These are phyloP conservation scores for Calameuta filiformis DNA, from an alignment of 2,888 invertebrate species.

Conservation along the genomic window DNA sequence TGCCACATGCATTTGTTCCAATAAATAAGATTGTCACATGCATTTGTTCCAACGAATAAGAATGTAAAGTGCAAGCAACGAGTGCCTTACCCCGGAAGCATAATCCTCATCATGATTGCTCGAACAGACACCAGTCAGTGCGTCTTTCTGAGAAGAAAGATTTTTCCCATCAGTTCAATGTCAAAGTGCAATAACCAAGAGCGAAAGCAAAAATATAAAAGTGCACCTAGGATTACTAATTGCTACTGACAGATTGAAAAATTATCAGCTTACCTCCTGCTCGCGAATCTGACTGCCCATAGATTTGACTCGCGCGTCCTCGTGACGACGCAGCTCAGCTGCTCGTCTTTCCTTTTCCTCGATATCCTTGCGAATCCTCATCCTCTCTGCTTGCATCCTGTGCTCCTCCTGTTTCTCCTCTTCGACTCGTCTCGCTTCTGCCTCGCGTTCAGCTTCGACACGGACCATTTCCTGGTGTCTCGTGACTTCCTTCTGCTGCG, in stretches of 20 bases:
- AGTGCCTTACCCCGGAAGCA: constrained; percentile 51
- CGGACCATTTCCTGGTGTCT: constrained; percentile 45
- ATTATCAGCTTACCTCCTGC: constrained; percentile 70
- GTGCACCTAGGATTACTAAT: neutral
- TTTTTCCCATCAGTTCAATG: constrained; percentile 26
- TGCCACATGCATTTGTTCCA: neutral
- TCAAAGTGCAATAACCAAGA: neutral
- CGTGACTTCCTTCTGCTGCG: constrained; percentile 39
- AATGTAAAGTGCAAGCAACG: neutral
- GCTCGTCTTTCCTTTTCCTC: constrained; percentile 59
- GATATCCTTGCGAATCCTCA: constrained; percentile 49
- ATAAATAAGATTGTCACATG: neutral
- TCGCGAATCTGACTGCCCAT: constrained; percentile 76
- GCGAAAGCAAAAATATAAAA: neutral
- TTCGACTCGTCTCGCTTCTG: constrained; percentile 44
- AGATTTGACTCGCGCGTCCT: constrained; percentile 70
- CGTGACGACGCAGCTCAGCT: constrained; percentile 56
- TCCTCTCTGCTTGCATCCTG: constrained; percentile 49
- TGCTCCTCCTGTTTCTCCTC: constrained; percentile 49
- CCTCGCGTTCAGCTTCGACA: constrained; percentile 28
- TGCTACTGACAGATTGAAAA: neutral
- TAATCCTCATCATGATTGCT: constrained; percentile 56
- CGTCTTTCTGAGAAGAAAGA: constrained; percentile 50
- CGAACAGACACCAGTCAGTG: constrained; percentile 44
- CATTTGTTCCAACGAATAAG: neutral